Conservation (phyloP, 2,797 vertebrate species). For the Philypnodon macrostomus region DNA sequence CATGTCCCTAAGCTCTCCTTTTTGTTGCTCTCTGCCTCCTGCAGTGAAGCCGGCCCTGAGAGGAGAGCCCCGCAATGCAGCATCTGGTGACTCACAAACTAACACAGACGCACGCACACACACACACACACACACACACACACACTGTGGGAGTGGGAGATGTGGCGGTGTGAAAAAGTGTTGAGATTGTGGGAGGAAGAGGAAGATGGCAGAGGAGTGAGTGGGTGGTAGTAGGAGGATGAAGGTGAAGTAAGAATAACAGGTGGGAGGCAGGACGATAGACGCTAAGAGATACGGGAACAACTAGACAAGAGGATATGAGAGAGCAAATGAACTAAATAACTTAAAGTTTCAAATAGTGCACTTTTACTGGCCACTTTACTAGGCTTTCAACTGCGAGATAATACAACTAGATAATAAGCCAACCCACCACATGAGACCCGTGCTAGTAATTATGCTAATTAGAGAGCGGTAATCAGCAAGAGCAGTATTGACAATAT, state of each 20-base stretch:
- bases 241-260: constrained; percentile 38
- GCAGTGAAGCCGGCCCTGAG: constrained; percentile 61
- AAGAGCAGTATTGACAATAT: too few species aligned
- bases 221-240: constrained; percentile 54
- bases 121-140: constrained; percentile 21
- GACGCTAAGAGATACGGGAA: constrained; percentile 42
- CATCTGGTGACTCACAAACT: constrained; percentile 69
- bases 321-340: constrained; percentile 31
- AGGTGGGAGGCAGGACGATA: constrained; percentile 47
- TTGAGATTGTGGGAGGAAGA: constrained; percentile 64
- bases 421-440: too few species aligned
- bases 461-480: too few species aligned
- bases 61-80: constrained; percentile 79
- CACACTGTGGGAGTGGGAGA: constrained; percentile 23
- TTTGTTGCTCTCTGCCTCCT: constrained; percentile 46
- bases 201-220: constrained; percentile 37
- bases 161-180: constrained; percentile 53
- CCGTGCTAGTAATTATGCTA: too few species aligned
- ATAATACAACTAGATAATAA: too few species aligned
- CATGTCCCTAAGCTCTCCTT: constrained; percentile 29
- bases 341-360: too few species aligned
- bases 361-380: too few species aligned
- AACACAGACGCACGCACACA: constrained; percentile 23
- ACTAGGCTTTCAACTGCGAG: too few species aligned
- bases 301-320: constrained; percentile 29